Conservation (phyloP, 1,140 invertebrate genomes). For the Hyposmocoma kahamanoa region DNA sequence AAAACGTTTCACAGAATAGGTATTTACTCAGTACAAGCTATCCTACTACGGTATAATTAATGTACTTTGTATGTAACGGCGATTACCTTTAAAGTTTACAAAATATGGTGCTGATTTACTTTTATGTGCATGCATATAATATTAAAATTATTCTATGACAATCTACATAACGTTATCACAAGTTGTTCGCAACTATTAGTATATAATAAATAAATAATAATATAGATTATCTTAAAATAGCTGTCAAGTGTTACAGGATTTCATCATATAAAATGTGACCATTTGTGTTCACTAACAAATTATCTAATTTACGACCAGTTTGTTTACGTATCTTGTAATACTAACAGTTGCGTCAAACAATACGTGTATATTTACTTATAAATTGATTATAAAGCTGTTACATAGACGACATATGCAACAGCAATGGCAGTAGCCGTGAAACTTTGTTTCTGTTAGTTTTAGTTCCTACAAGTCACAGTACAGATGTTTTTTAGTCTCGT, state of each 20-base stretch:
- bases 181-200: too few species aligned
- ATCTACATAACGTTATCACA: conserved; percentile 2
- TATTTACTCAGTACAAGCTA: conserved; percentile 4
- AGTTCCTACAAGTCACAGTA: neutral
- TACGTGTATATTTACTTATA: too few species aligned
- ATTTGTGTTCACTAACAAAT: too few species aligned
- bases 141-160: conserved; percentile 2
- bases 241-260: too few species aligned
- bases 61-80: conserved; percentile 19
- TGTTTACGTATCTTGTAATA: too few species aligned
- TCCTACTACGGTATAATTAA: conserved; percentile 5
- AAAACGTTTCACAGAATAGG: conserved; percentile 10
- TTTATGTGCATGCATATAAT: conserved; percentile 15
- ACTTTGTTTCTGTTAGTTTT: neutral
- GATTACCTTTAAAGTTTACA: conserved; percentile 12
- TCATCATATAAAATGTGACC: too few species aligned
- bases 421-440: neutral
- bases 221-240: too few species aligned
- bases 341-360: too few species aligned
- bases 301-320: too few species aligned
- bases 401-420: neutral
- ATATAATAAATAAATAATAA: too few species aligned
- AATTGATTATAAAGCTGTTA: neutral
- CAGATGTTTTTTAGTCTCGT: too few species aligned
- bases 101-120: conserved; percentile 21